Evolutionary conservation across 2,888 invertebrate genomes (phyloP).

Genomic region (Xestobium rufovillosum): DNA sequence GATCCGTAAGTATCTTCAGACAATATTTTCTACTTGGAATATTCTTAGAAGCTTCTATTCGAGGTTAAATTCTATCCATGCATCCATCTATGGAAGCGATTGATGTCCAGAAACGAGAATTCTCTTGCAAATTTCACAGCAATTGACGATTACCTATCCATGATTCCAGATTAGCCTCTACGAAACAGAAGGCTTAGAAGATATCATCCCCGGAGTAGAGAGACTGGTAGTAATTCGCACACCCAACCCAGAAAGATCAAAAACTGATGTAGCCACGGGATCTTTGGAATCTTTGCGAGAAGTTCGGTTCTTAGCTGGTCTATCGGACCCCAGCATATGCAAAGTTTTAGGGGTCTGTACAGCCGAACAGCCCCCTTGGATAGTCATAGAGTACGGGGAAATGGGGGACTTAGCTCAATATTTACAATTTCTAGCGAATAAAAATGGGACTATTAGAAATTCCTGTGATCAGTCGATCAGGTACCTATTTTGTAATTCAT

Average conservation of each 20-base stretch:
- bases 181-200: conserved; percentile 47
- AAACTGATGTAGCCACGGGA: conserved; percentile 36
- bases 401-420: conserved; percentile 69
- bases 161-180: conserved; percentile 48
- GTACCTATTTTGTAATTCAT: conserved; percentile 25
- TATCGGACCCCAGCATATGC: conserved; percentile 61
- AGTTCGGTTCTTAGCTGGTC: conserved; percentile 58
- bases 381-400: conserved; percentile 66
- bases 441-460: conserved; percentile 35
- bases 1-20: conserved; percentile 47
- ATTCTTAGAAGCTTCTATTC: not conserved
- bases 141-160: conserved; percentile 10
- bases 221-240: conserved; percentile 51
- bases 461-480: conserved; percentile 37
- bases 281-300: conserved; percentile 51
- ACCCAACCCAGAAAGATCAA: conserved; percentile 41
- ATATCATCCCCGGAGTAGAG: conserved; percentile 44
- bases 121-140: conserved; percentile 1
- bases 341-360: conserved; percentile 55
- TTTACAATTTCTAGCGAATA: conserved; percentile 44
- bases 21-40: too few species aligned
- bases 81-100: too few species aligned
- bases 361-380: conserved; percentile 56
- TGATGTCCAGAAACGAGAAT: too few species aligned
- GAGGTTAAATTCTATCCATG: too few species aligned